Base-by-base conservation (phyloP, 2,888 invertebrate species). In the Agonopterix alstromeriana region DNA sequence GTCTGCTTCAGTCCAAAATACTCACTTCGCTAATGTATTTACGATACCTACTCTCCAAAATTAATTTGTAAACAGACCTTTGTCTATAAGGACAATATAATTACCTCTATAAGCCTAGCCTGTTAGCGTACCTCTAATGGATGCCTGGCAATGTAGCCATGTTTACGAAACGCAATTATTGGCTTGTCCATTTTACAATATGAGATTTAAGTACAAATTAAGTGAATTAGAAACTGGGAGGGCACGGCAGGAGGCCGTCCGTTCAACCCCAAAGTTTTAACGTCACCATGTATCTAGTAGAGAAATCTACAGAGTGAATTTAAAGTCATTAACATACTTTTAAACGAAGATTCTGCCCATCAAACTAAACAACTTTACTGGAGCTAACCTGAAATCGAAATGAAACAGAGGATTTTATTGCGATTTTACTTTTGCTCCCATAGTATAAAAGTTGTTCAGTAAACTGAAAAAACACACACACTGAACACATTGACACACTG, bases 131-230 rank as follows among this genome's bases (percentile, higher is more conserved):
- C 59, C 63, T 69, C 60, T 82, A 85, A 84, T 84, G 83, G 82
- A 77, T 60, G 67, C 64, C 60, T 65, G 48, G 47, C 57, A 58
- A 42, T 55, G 55, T 54, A 56, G 59, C 65, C 67, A 58, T 84
- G 78, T 86, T 82, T 82, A 67, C 73, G 60, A 84, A 88, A 88
- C 80, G 72, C 72, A 86, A 87, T 87, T 87, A 87, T 80, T 82
- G 71, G 64, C 70, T 63, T 77, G 79, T 79, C 82, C 84, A 84
- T 83, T 82, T 74, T 70, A 79, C 77, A 82, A 83, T 85, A 87
- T 85, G 83, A 86, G 87, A 86, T 87, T 86, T 85, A 77, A 70
- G 77, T 74, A 74, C 73, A 76, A 86, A 85, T 88, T 88, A 83
- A 87, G 73, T 86, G 81, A 88, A 86, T 86, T 86, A 84, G 78